phyloP scores from a whole-genome alignment of 2,113 vertebrate genomes.

The Neopipo cinnamomea region DNA sequence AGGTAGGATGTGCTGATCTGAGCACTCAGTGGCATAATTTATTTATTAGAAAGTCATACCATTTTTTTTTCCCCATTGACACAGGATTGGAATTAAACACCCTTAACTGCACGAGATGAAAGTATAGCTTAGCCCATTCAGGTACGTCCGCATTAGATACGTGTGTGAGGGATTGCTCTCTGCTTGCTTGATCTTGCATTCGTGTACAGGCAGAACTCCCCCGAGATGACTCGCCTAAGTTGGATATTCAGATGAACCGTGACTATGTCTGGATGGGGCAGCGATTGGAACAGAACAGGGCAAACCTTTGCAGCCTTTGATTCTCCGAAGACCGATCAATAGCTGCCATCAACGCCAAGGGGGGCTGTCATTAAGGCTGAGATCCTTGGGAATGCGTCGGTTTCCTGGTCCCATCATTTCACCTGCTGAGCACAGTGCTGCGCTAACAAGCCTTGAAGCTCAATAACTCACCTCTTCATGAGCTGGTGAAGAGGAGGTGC shows the following conservation, averaged over 20 bases:
- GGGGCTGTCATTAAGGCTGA: not conserved
- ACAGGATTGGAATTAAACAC: constrained; percentile 35
- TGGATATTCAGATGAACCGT: rapidly evolving
- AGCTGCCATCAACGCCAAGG: not conserved
- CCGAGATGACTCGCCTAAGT: rapidly evolving
- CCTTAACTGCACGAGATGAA: not conserved
- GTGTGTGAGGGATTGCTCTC: not conserved
- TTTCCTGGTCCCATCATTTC: not conserved
- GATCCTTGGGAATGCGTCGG: not conserved
- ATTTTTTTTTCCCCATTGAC: not conserved
- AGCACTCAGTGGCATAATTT: not conserved
- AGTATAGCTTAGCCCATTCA: not conserved
- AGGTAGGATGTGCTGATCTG: constrained; percentile 46
- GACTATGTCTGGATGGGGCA: not conserved
- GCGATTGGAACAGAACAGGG: not conserved
- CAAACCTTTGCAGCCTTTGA: not conserved
- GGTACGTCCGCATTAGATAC: rapidly evolving
- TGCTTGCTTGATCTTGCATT: not conserved
- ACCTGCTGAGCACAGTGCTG: not conserved
- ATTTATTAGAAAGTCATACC: constrained; percentile 39
- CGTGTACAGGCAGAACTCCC: not conserved
- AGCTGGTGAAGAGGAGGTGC: not conserved
- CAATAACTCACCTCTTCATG: not conserved
- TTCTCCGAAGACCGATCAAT: not conserved
- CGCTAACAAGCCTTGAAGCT: not conserved